These are phyloP conservation scores for Spodoptera litura DNA, from an alignment of 1,140 invertebrate species.

Conservation along the genomic window DNA sequence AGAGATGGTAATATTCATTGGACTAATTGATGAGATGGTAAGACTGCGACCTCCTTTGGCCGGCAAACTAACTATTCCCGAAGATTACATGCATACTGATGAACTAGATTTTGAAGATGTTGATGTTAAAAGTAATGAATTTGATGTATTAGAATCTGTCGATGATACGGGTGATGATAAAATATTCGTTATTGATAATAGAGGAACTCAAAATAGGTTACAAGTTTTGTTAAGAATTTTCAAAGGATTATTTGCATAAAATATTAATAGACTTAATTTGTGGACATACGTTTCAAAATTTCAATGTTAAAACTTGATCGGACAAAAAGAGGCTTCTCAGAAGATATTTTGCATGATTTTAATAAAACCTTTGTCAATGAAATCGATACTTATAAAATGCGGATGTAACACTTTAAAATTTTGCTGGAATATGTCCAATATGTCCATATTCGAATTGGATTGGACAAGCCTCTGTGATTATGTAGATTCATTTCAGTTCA, in stretches of 20 bases:
- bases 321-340: not conserved
- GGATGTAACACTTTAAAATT: not conserved
- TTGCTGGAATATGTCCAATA: constrained; percentile 8
- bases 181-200: no score
- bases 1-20: constrained; percentile 27
- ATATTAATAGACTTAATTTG: no score
- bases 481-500: constrained; percentile 44
- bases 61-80: not conserved
- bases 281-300: no score
- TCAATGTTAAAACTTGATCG: no score
- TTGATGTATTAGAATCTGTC: no score
- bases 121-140: not conserved
- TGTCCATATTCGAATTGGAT: constrained; percentile 25
- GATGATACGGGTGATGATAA: no score
- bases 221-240: no score
- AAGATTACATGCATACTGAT: not conserved
- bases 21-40: constrained; percentile 24
- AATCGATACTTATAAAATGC: not conserved
- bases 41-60: not conserved
- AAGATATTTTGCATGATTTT: not conserved
- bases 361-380: not conserved
- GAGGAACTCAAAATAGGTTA: no score
- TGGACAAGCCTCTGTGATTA: constrained; percentile 24
- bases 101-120: not conserved
- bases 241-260: no score